Base-by-base conservation (phyloP, 2,888 invertebrate species). In the Nomada hirtipes region DNA sequence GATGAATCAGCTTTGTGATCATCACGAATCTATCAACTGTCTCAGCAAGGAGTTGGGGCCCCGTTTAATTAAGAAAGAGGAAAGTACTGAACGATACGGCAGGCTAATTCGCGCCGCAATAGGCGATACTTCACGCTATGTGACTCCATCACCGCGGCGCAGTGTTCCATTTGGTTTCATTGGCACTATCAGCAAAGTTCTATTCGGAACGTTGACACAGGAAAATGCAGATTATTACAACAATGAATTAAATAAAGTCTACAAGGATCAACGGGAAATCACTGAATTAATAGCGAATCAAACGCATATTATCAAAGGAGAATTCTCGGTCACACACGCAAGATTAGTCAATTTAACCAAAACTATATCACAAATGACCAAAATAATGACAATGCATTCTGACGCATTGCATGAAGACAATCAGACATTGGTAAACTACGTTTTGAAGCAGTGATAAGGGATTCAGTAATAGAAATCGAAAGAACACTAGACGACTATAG, bases 71-170 rank as follows among this genome's bases (percentile, higher is more conserved):
- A 29, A 29, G 29, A 29, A 29, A 29, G 29, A 29, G 0, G 3
- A 29, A 29, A 29, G 4, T 4, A 29, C 3, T 0, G 29, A 4
- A 29, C 29, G 4, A 0, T 29, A 29, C 29, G 0, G 3, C 2
- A 0, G 0, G 0, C 0, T 26, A 0, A 26, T 26, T 26, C 26
- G 26, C 0, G 26, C 26, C 0, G 26, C 26, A 26, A 26, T 26
- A 26, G 26, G 26, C 26, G 26, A 26, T 26, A 26, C 26, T 26
- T 2, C 26, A 26, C 26, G 26, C 2, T 26, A 26, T 1, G 26
- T 0, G 26, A 26, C 2, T 2, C 0, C 26, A 26, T 26, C 26
- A 0, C 26, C 26, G 4, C 29, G 29, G 2, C 44, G 44, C 0
- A 53, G 42, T 0, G 61, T 42, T 3, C 61, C 61, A 36, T n/a